Conservation (phyloP, 2,797 vertebrate genomes). For the Meriones psammophilus region DNA sequence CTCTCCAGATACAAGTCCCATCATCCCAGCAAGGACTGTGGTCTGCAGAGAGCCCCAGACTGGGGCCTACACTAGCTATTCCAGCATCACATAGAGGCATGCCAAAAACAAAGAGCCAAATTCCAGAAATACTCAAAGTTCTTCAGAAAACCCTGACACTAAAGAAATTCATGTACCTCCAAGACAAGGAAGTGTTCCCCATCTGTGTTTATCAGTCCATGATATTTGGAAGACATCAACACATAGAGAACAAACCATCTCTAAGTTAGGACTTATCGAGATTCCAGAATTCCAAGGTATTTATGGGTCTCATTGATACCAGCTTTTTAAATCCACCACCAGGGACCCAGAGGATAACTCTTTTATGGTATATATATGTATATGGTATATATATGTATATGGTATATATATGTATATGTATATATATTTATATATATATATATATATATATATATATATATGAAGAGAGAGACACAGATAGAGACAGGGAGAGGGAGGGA, state of each 20-base stretch:
- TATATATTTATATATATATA: too few relatives aligned
- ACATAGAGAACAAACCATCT: neutral
- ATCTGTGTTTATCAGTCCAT: neutral
- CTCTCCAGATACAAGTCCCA: neutral
- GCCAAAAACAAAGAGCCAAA: neutral
- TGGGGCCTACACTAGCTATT: neutral
- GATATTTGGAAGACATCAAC: neutral
- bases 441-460: too few relatives aligned
- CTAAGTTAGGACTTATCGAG: neutral
- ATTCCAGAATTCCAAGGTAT: neutral
- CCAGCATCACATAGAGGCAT: neutral
- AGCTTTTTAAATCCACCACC: neutral
- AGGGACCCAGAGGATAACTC: neutral
- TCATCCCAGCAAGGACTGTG: neutral
- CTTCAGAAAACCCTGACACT: neutral
- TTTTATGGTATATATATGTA: neutral
- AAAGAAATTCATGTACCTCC: neutral
- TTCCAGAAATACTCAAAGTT: neutral
- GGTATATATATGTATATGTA: too few relatives aligned
- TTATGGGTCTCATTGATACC: neutral
- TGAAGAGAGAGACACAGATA: too few relatives aligned
- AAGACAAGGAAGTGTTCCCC: neutral
- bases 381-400: too few relatives aligned
- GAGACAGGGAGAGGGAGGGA: too few relatives aligned
- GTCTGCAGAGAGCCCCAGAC: accelerated